phyloP scores from a whole-genome alignment of 2,797 vertebrate genomes.

The Galagoides demidoff region DNA sequence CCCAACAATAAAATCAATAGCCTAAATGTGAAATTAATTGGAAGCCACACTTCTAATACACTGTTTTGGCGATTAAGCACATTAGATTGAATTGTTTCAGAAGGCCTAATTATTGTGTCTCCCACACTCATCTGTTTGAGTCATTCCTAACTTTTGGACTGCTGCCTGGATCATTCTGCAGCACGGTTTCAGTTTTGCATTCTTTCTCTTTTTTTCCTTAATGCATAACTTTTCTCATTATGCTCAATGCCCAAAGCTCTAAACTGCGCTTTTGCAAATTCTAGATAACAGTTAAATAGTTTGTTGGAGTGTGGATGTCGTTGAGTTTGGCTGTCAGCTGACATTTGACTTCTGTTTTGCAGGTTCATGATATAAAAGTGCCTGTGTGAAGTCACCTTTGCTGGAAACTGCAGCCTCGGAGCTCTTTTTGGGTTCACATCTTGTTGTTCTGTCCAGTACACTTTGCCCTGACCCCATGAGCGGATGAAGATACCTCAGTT shows the following conservation, averaged over 20 bases:
- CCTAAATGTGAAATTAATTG: conserved; percentile 85
- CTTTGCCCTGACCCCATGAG: conserved; percentile 82
- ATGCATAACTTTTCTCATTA: conserved; percentile 10
- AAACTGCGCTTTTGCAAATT: conserved; percentile 55
- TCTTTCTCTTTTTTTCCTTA: conserved; percentile 73
- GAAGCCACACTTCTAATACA: conserved; percentile 75
- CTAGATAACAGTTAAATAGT: background rate
- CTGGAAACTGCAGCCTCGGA: conserved; percentile 81
- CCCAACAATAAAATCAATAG: conserved; percentile 74
- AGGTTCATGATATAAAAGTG: conserved; percentile 88
- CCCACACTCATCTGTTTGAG: conserved; percentile 89
- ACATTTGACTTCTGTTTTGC: conserved; percentile 84
- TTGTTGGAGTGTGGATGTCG: conserved; percentile 60
- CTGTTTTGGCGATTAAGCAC: conserved; percentile 83
- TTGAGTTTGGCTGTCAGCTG: conserved; percentile 68
- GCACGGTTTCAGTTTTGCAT: conserved; percentile 86
- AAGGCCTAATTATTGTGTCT: conserved; percentile 91
- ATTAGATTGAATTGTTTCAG: conserved; percentile 87
- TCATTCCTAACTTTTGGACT: conserved; percentile 90
- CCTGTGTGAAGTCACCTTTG: conserved; percentile 87
- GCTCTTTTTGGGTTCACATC: conserved; percentile 73
- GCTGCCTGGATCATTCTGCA: conserved; percentile 90
- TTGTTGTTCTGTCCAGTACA: conserved; percentile 82
- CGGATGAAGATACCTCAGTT: conserved; percentile 87
- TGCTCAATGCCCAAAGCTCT: background rate